A percentile compares a stretch with the other conserved stretches of the same genome.
These are phyloP conservation scores for Cygnus atratus DNA, from an alignment of 2,113 vertebrate genomes.

Conservation along the genomic window DNA sequence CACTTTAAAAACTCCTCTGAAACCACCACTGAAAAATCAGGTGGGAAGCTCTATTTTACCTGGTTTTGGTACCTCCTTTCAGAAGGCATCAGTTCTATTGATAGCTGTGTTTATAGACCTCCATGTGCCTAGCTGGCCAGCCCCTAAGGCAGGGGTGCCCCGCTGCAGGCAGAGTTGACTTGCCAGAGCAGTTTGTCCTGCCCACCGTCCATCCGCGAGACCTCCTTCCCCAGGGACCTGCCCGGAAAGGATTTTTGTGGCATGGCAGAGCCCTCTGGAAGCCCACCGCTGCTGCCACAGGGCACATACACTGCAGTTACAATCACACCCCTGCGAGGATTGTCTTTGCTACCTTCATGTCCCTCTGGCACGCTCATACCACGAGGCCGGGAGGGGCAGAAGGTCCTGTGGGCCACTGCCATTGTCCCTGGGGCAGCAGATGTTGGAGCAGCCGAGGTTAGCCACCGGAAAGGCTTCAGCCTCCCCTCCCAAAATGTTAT, in stretches of 20 bases:
- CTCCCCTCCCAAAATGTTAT: neutral
- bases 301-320: neutral
- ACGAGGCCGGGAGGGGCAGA: neutral
- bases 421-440: neutral
- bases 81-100: neutral
- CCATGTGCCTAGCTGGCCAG: accelerated
- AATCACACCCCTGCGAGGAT: no score
- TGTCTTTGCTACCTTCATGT: neutral
- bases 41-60: neutral
- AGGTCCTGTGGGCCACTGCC: neutral
- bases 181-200: neutral
- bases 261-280: neutral
- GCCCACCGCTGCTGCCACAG: neutral
- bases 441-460: neutral
- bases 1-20: neutral
- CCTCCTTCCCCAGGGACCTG: neutral
- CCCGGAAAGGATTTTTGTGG: neutral
- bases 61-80: neutral
- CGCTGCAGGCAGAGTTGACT: neutral
- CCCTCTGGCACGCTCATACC: neutral
- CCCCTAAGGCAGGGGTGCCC: neutral
- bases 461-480: neutral
- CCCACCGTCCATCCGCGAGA: neutral
- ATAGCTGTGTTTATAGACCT: neutral
- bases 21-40: neutral